Conservation (phyloP, 2,888 invertebrate species). For the Philereme transversata region DNA sequence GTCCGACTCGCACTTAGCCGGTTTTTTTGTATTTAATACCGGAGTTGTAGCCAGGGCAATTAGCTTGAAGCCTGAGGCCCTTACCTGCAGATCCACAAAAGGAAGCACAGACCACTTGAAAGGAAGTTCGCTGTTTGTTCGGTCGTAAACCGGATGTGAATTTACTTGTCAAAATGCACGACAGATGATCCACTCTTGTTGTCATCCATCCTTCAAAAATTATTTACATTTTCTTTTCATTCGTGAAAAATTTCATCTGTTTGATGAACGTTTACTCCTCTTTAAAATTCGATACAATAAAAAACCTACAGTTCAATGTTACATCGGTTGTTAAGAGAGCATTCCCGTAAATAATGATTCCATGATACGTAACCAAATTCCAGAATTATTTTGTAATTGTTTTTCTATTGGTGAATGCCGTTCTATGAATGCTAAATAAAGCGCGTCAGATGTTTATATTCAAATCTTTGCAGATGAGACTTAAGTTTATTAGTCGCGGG, state of each 20-base stretch:
- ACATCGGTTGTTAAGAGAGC: conserved; percentile 24
- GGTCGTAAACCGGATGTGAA: too few species aligned
- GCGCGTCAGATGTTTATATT: conserved; percentile 59
- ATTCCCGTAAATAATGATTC: conserved; percentile 37
- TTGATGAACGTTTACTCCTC: conserved; percentile 22
- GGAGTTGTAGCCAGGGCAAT: too few species aligned
- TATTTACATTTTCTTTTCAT: conserved; percentile 3
- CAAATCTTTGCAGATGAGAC: conserved; percentile 73
- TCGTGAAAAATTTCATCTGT: conserved; percentile 21
- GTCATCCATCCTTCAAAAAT: too few species aligned
- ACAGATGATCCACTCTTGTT: too few species aligned
- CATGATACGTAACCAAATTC: conserved; percentile 60
- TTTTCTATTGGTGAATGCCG: conserved; percentile 49
- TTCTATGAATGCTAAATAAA: conserved; percentile 48
- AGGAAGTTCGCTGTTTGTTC: too few species aligned
- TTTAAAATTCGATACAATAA: too few species aligned
- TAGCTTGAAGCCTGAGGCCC: too few species aligned
- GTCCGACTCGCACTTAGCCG: too few species aligned
- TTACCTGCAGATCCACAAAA: too few species aligned
- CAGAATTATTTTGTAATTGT: conserved; percentile 74
- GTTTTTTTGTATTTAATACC: too few species aligned
- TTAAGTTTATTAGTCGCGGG: conserved; percentile 67
- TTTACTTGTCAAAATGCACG: too few species aligned
- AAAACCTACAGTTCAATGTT: conserved; percentile 20
- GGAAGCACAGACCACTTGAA: too few species aligned